Conservation (phyloP, 2,797 vertebrate genomes). For the Sebastes aleutianus region DNA sequence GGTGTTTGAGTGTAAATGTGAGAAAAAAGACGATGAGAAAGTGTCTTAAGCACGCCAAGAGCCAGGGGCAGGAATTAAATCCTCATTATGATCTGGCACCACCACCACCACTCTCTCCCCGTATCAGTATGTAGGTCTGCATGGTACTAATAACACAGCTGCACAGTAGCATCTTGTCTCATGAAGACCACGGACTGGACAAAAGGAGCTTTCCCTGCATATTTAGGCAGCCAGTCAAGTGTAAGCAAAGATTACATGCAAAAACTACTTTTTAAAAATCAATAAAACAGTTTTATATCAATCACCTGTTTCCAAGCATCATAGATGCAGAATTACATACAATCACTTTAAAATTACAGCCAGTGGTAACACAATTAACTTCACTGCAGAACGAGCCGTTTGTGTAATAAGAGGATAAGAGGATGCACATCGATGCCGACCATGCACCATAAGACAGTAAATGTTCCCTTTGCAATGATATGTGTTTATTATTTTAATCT, state of each 20-base stretch:
- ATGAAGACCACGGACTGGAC: slow-evolving; percentile 12
- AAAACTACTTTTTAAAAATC: not conserved
- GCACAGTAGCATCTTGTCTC: slow-evolving; percentile 11
- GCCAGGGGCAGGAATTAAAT: slow-evolving; percentile 74
- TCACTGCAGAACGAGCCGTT: not conserved
- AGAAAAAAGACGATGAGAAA: slow-evolving; percentile 18
- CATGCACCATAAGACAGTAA: not conserved
- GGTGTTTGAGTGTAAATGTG: slow-evolving; percentile 32
- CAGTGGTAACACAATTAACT: not conserved
- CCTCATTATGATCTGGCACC: slow-evolving; percentile 73
- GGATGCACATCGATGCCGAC: not conserved
- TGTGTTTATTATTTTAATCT: not conserved
- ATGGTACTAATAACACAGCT: slow-evolving; percentile 20
- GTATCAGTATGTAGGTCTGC: not conserved
- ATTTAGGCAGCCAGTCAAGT: slow-evolving; percentile 3
- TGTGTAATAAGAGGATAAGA: not conserved
- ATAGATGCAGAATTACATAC: not conserved
- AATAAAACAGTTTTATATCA: not conserved
- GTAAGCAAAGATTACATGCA: not conserved
- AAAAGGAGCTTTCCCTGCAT: slow-evolving; percentile 10
- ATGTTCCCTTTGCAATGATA: slow-evolving; percentile 1
- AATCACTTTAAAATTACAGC: slow-evolving; percentile 11
- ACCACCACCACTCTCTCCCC: slow-evolving; percentile 17
- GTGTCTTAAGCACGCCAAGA: slow-evolving; percentile 53
- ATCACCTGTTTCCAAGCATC: not conserved